Evolutionary conservation across 1,140 invertebrate genomes (phyloP).

Genomic region (Luehdorfia chinensis): DNA sequence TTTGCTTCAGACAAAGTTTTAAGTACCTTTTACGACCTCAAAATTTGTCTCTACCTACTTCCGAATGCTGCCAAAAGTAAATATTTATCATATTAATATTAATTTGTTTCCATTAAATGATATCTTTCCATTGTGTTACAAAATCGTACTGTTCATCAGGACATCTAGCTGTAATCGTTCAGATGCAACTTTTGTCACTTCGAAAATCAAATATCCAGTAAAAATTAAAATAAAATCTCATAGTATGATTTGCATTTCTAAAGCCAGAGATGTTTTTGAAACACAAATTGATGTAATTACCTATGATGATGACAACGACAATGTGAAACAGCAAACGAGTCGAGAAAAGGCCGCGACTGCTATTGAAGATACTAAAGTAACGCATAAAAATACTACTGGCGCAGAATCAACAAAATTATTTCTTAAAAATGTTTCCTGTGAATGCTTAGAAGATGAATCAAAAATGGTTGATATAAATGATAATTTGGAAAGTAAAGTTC

Average conservation of each 20-base stretch:
- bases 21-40: conserved; percentile 47
- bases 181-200: conserved; percentile 19
- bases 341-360: not conserved
- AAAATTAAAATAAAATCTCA: conserved; percentile 17
- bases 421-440: conserved; percentile 13
- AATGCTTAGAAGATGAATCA: not conserved
- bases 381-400: not conserved
- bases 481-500: too few relatives aligned
- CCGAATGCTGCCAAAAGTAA: conserved; percentile 44
- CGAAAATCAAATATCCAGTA: conserved; percentile 4
- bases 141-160: too few relatives aligned
- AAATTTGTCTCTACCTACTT: conserved; percentile 33
- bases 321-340: not conserved
- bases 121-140: too few relatives aligned
- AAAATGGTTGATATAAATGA: too few relatives aligned
- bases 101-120: too few relatives aligned
- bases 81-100: too few relatives aligned
- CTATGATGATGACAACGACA: not conserved
- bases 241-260: conserved; percentile 12
- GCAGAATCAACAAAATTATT: too few relatives aligned
- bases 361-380: not conserved
- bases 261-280: conserved; percentile 6
- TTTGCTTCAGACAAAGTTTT: conserved; percentile 36
- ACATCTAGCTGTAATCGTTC: conserved; percentile 15
- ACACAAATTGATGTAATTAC: not conserved